Conservation (phyloP, 1,140 invertebrate genomes). For the Micrasema minimum region DNA sequence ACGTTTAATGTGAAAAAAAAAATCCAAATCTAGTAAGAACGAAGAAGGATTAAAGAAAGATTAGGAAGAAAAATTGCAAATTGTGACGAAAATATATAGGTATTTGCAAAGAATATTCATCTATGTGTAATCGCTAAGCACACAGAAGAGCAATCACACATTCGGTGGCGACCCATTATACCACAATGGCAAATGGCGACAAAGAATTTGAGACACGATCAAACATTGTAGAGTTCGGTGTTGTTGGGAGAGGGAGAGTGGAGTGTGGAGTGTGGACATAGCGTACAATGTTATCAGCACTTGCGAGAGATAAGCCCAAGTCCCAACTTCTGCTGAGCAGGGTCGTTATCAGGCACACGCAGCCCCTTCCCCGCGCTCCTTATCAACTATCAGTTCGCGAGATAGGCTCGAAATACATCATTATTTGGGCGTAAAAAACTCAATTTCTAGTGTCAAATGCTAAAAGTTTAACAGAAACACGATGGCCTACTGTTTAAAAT, state of each 20-base stretch:
- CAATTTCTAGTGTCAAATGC: background rate
- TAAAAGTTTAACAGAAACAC: background rate
- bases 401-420: background rate
- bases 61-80: too few species aligned
- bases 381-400: slow-evolving; percentile 2
- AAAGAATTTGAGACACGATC: background rate
- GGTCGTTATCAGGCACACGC: background rate
- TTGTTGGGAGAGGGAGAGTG: background rate
- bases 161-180: too few species aligned
- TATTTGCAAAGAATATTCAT: too few species aligned
- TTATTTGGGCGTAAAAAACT: background rate
- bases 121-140: too few species aligned
- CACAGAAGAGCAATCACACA: too few species aligned
- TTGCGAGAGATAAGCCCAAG: background rate
- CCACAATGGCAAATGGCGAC: too few species aligned
- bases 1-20: too few species aligned
- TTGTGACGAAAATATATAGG: too few species aligned
- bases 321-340: slow-evolving; percentile 7
- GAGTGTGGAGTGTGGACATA: background rate
- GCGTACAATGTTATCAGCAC: slow-evolving; percentile 1
- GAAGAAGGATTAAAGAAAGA: too few species aligned
- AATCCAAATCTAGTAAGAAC: too few species aligned
- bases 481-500: background rate
- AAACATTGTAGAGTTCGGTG: background rate
- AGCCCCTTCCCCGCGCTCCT: slow-evolving; percentile 4